A percentile compares a stretch with the other conserved stretches of the same genome.
Conservation (phyloP, 2,113 vertebrate genomes). For the Bubo scandiacus region DNA sequence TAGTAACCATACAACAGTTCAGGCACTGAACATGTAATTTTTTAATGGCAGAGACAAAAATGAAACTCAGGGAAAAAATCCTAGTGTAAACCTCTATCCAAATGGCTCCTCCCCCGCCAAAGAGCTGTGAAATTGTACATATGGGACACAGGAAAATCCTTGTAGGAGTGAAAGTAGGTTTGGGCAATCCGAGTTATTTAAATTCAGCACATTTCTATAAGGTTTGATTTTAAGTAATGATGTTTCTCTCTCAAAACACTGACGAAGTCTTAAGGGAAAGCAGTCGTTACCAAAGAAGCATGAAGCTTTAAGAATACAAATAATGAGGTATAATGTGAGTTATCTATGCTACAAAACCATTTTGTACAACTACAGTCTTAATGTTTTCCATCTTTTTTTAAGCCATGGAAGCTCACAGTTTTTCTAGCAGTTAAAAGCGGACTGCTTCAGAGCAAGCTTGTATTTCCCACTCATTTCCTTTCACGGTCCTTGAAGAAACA, state of each 20-base stretch:
- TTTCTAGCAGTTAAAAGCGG: neutral
- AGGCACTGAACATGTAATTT: neutral
- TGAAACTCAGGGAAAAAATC: neutral
- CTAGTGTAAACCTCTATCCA: neutral
- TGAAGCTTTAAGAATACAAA: neutral
- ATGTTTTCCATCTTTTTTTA: neutral
- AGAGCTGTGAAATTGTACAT: neutral
- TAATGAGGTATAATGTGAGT: rapidly evolving
- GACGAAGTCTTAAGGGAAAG: neutral
- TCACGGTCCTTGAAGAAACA: neutral
- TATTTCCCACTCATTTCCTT: neutral
- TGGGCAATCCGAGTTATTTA: neutral
- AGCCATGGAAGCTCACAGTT: neutral
- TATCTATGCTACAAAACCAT: neutral
- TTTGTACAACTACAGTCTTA: neutral
- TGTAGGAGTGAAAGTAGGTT: neutral
- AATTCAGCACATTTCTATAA: neutral
- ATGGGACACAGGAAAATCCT: neutral
- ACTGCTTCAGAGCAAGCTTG: neutral
- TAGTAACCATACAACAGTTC: neutral
- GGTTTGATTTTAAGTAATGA: neutral
- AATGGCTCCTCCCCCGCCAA: rapidly evolving
- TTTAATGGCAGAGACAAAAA: neutral
- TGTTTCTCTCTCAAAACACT: neutral
- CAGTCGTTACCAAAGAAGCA: neutral